phyloP scores from a whole-genome alignment of 1,140 invertebrate genomes.

The Atopsyche davidsoni region DNA sequence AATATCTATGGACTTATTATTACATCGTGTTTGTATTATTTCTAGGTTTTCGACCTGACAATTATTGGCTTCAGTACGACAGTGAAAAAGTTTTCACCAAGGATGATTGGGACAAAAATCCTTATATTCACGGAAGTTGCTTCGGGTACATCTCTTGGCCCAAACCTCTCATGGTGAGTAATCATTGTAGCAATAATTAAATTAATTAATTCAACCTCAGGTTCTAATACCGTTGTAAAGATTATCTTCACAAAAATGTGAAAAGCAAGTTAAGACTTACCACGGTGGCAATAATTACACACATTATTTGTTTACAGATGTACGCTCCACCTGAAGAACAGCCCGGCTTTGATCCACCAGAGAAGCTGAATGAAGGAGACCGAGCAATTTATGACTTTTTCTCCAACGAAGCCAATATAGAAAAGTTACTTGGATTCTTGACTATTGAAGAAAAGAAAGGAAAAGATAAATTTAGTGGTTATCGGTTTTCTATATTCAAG shows the following conservation, averaged over 20 bases:
- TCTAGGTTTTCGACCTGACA: conserved; percentile 57
- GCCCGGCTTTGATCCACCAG: conserved; percentile 40
- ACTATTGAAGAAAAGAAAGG: conserved; percentile 85
- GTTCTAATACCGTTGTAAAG: no score
- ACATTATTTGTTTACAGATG: conserved; percentile 38
- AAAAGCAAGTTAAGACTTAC: no score
- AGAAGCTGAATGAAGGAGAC: conserved; percentile 54
- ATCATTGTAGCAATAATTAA: conserved; percentile 28
- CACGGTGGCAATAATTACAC: not conserved
- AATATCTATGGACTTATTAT: not conserved
- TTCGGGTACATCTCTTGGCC: conserved; percentile 82
- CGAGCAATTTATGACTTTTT: conserved; percentile 66
- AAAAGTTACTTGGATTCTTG: conserved; percentile 66
- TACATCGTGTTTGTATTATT: not conserved
- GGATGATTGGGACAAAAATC: conserved; percentile 68
- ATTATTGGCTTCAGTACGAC: conserved; percentile 70
- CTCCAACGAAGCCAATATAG: conserved; percentile 59
- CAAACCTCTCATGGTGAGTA: conserved; percentile 49
- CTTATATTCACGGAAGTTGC: conserved; percentile 63
- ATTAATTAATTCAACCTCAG: no score
- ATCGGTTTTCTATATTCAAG: conserved; percentile 66
- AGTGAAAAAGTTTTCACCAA: conserved; percentile 53
- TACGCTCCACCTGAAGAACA: conserved; percentile 60
- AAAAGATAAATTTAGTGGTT: conserved; percentile 69
- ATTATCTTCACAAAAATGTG: no score